Percentiles rank a stretch among this genome's conserved stretches.
These are phyloP conservation scores for Semotilus atromaculatus DNA, from an alignment of 2,797 vertebrate genomes.

Conservation along the genomic window DNA sequence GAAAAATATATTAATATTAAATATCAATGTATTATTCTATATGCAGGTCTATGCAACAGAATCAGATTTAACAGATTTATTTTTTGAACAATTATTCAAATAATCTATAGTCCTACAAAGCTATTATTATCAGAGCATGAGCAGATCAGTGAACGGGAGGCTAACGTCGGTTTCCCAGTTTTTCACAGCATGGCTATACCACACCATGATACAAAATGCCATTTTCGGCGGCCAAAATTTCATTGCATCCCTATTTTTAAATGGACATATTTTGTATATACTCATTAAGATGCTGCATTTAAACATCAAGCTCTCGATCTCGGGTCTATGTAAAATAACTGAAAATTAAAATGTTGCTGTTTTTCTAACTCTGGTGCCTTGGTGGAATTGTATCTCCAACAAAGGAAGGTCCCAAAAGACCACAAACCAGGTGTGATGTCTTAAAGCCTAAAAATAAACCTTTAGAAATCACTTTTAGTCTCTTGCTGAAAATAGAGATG, in stretches of 20 bases:
- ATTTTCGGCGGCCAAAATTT: too few species aligned
- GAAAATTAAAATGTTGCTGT: not conserved
- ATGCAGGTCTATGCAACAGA: not conserved
- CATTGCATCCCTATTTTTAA: not conserved
- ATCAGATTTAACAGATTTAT: not conserved
- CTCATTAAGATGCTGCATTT: not conserved
- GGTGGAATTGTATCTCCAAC: not conserved
- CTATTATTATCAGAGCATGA: not conserved
- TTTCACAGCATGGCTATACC: not conserved
- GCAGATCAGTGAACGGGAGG: not conserved
- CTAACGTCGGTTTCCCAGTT: not conserved
- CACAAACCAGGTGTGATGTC: slow-evolving; percentile 8
- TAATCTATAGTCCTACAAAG: too few species aligned
- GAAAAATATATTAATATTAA: not conserved
- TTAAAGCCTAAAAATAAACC: slow-evolving; percentile 36
- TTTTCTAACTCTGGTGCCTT: slow-evolving; percentile 2
- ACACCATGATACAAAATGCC: too few species aligned
- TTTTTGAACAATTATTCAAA: not conserved
- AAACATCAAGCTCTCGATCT: not conserved
- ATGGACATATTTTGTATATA: not conserved
- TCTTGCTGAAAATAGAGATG: slow-evolving; percentile 23
- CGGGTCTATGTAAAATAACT: not conserved
- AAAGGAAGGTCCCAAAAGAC: slow-evolving; percentile 6
- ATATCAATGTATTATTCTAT: not conserved
- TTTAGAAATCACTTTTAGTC: slow-evolving; percentile 4